Base-by-base conservation (phyloP, 2,113 vertebrate species). In the Xiphias gladius region DNA sequence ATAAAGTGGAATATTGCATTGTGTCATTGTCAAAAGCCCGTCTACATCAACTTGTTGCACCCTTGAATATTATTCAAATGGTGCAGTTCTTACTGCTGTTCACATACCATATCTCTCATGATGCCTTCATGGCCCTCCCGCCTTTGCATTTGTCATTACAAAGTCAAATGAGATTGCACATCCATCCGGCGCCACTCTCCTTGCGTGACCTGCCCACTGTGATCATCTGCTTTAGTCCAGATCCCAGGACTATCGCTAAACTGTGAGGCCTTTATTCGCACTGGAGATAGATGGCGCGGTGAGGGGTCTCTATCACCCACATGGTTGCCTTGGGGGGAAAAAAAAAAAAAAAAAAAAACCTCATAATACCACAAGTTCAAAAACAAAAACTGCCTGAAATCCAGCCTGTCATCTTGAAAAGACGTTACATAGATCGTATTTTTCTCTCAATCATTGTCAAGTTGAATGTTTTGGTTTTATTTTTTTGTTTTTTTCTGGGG, bases 141-240 rank as follows among this genome's bases (percentile, higher is more conserved):
- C 7, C 19, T 76, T 37, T 70, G 71, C 55, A 16, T 84, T 55
- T 52, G 22, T 88, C 37, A 52, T 76, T 39, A 10, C 52, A 46
- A 66, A 76, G 75, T 69, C 3, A 84, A 82, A 82, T 75, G 14
- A 84, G 62, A 75, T 85, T 35, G 50, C 14, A 32, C 50, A 1
- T 54, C 37, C 20, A 35, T 61, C n/a, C n/a, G 24, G 54, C 8
- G 39, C 39, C 32, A 3, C 30, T 43, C 24, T 50, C 13, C 11
- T n/a, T 52, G 57, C 63, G 13, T 82, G 80, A 83, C 50, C 20
- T 57, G 0, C 30, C 65, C 57, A 66, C 24, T 63, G 46, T 69
- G 88, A 86, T 89, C 88, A 87, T 86, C 79, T 74, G 74, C 80
- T 32, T 26, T 1, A 11, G 24, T 61, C 43, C 70, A 66, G 57